These are phyloP conservation scores for Numida meleagris DNA, from an alignment of 2,113 vertebrate genomes.

Conservation along the genomic window DNA sequence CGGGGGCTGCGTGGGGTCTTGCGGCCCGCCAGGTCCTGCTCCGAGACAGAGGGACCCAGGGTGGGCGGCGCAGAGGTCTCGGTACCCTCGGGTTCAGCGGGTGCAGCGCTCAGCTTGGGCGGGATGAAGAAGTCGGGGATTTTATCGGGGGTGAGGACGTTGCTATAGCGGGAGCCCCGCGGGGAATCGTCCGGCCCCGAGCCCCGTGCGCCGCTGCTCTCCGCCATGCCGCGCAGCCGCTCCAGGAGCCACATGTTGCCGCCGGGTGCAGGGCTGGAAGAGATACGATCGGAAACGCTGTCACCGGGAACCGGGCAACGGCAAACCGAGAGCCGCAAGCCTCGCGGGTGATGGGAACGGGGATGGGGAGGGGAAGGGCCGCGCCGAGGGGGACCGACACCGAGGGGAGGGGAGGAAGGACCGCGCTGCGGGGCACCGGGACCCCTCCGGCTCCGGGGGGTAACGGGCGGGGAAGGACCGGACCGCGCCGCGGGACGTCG, in stretches of 20 bases:
- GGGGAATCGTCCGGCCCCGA: conserved; percentile 60
- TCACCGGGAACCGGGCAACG: background rate
- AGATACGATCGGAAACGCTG: background rate
- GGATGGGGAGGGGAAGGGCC: background rate
- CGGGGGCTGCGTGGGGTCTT: conserved; percentile 85
- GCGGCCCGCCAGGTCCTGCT: conserved; percentile 80
- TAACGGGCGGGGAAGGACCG: background rate
- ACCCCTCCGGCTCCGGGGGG: background rate
- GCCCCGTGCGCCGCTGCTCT: conserved; percentile 81
- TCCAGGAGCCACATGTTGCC: conserved; percentile 93
- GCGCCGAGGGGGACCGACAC: background rate
- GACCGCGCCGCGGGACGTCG: background rate
- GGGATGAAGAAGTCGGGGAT: conserved; percentile 98
- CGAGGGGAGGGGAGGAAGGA: background rate
- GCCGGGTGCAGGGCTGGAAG: background rate
- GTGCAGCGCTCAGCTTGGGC: conserved; percentile 85
- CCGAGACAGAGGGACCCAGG: conserved; percentile 78
- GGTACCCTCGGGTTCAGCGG: conserved; percentile 77
- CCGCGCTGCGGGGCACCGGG: background rate
- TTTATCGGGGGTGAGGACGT: conserved; percentile 96
- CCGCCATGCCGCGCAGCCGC: conserved; percentile 89
- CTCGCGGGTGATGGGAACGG: background rate
- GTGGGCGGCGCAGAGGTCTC: conserved; percentile 72
- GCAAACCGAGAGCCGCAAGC: background rate
- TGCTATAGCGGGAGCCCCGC: conserved; percentile 84